Conservation (phyloP, 2,113 vertebrate species). For the Gasterosteus aculeatus region DNA sequence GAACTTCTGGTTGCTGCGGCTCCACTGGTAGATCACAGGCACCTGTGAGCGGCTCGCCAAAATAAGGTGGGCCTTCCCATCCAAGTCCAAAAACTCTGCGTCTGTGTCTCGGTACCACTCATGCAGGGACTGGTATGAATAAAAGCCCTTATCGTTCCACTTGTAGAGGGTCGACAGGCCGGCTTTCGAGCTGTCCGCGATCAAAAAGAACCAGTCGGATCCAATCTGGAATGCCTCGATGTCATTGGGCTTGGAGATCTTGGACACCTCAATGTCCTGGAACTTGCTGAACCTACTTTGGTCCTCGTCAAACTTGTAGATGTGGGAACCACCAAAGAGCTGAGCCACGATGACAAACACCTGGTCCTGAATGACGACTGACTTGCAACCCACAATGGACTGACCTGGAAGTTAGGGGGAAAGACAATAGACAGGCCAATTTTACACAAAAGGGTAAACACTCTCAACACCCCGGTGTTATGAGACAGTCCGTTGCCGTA, state of each 20-base stretch:
- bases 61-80: constrained; percentile 93
- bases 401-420: constrained; percentile 83
- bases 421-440: not conserved
- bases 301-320: constrained; percentile 96
- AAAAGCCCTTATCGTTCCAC: constrained; percentile 97
- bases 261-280: constrained; percentile 96
- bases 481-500: constrained; percentile 7
- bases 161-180: constrained; percentile 97
- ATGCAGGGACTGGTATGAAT: constrained; percentile 94
- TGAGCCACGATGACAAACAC: constrained; percentile 98
- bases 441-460: not conserved
- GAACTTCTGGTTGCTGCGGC: constrained; percentile 90
- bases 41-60: constrained; percentile 95
- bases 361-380: constrained; percentile 92
- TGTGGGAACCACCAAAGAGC: constrained; percentile 97
- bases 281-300: constrained; percentile 97
- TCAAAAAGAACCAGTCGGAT: constrained; percentile 92
- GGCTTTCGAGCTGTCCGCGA: constrained; percentile 97
- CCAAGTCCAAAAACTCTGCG: constrained; percentile 91
- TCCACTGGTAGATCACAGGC: constrained; percentile 97
- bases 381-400: constrained; percentile 97
- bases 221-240: constrained; percentile 96
- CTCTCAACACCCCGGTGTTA: not conserved
- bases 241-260: constrained; percentile 98
- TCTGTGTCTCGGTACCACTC: constrained; percentile 99